Evolutionary conservation across 2,797 vertebrate species (phyloP).

Genomic region (Pogoniulus pusillus): DNA sequence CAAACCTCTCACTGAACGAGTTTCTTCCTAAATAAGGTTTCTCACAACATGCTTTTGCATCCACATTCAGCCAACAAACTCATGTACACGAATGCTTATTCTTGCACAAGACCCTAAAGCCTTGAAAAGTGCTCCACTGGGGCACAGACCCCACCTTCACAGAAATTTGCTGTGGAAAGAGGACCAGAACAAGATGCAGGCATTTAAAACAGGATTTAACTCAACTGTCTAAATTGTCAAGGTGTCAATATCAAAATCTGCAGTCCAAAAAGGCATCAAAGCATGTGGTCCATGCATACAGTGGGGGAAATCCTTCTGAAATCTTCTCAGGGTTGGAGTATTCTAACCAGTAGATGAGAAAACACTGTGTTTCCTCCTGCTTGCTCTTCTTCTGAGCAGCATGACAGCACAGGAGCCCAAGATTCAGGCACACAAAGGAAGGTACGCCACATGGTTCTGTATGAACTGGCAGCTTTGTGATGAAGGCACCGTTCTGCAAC

Average conservation of each 20-base stretch:
- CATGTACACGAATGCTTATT: not conserved
- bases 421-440: not conserved
- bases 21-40: not conserved
- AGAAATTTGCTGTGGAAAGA: not conserved
- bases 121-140: not conserved
- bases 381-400: not conserved
- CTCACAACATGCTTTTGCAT: not conserved
- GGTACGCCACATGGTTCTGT: not conserved
- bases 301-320: not conserved
- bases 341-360: not conserved
- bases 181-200: not conserved
- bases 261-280: not conserved
- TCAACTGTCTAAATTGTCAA: not conserved
- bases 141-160: not conserved
- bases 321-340: not conserved
- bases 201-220: not conserved
- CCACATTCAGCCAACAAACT: not conserved
- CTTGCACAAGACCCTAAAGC: not conserved
- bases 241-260: not conserved
- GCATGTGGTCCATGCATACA: not conserved
- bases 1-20: not conserved
- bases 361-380: not conserved
- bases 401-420: not conserved
- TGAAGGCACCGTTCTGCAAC: not conserved
- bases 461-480: fast-evolving